These are phyloP conservation scores for Melieria crassipennis DNA, from an alignment of 2,888 invertebrate species.

Conservation along the genomic window DNA sequence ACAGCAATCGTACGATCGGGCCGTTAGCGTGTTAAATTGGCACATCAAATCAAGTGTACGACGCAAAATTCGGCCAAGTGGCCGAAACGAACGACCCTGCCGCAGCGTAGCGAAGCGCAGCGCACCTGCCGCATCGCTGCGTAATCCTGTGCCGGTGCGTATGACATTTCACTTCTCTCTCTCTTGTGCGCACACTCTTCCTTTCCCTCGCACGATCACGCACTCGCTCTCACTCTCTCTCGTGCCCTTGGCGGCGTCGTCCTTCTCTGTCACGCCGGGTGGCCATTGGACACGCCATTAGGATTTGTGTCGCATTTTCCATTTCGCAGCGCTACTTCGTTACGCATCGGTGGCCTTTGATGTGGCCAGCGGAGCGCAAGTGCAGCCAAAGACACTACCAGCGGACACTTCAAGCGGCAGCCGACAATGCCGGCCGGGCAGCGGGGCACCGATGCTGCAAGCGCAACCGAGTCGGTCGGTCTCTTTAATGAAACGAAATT, in stretches of 20 bases:
- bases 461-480: slow-evolving; percentile 11
- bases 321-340: slow-evolving; percentile 52
- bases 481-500: background rate
- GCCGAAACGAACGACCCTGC: slow-evolving; percentile 12
- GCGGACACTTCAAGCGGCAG: too few species aligned
- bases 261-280: slow-evolving; percentile 6
- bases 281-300: background rate
- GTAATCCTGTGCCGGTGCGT: background rate
- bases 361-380: too few species aligned
- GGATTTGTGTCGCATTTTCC: slow-evolving; percentile 30
- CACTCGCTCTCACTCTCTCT: slow-evolving; percentile 1
- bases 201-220: background rate
- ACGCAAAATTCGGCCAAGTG: slow-evolving; percentile 47
- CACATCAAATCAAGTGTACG: slow-evolving; percentile 54
- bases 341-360: slow-evolving; percentile 45
- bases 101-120: background rate
- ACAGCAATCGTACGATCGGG: background rate
- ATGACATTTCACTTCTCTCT: background rate
- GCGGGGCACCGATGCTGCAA: background rate
- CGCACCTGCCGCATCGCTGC: slow-evolving; percentile 16
- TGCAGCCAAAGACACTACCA: too few species aligned
- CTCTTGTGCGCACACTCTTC: background rate
- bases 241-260: background rate
- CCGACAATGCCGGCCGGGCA: background rate
- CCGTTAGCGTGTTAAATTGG: slow-evolving; percentile 33